Evolutionary conservation across 2,888 invertebrate species (phyloP).

Genomic region (Erebia aethiops): DNA sequence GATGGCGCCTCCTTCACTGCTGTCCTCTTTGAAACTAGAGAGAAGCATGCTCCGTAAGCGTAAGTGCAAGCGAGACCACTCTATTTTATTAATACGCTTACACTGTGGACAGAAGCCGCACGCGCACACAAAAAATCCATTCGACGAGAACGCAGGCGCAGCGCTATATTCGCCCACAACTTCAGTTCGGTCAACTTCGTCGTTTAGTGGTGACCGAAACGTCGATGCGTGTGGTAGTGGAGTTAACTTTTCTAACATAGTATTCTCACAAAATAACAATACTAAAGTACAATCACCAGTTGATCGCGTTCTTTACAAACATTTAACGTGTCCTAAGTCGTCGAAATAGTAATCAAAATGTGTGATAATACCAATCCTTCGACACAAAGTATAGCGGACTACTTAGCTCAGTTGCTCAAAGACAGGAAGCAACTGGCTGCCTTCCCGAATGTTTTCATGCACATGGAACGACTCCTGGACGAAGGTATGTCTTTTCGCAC

Average conservation of each 20-base stretch:
- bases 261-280: constrained; percentile 78
- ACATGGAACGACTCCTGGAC: constrained; percentile 99
- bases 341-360: constrained; percentile 76
- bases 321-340: constrained; percentile 75
- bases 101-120: constrained; percentile 75
- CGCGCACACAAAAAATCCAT: constrained; percentile 78
- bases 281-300: constrained; percentile 77
- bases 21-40: constrained; percentile 50
- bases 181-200: constrained; percentile 80
- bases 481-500: constrained; percentile 90
- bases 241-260: constrained; percentile 81
- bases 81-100: constrained; percentile 76
- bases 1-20: constrained; percentile 67
- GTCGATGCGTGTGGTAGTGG: constrained; percentile 82
- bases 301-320: constrained; percentile 71
- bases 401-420: constrained; percentile 99
- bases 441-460: constrained; percentile 99
- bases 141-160: constrained; percentile 76
- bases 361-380: constrained; percentile 85
- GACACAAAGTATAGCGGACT: constrained; percentile 99
- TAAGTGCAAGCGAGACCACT: constrained; percentile 62
- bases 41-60: constrained; percentile 42
- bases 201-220: constrained; percentile 81
- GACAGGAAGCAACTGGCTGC: constrained; percentile 99
- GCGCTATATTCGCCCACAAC: constrained; percentile 81